phyloP scores from a whole-genome alignment of 2,797 vertebrate species.

The Leptodactylus fallax region DNA sequence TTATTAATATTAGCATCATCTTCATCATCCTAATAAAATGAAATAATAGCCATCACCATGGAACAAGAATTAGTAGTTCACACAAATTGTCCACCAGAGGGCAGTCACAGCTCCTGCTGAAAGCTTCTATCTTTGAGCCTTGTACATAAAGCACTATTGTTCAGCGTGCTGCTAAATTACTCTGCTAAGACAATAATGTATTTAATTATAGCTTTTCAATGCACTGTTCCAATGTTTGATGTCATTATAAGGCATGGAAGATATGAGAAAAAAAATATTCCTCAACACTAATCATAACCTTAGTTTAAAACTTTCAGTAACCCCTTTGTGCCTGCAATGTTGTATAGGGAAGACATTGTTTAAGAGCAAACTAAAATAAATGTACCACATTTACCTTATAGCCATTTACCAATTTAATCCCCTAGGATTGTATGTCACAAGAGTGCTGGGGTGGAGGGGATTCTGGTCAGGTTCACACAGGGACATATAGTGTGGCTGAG shows the following conservation, averaged over 20 bases:
- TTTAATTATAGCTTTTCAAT: slow-evolving; percentile 53
- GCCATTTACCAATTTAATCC: too few species aligned
- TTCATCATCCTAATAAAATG: not conserved
- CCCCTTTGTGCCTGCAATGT: slow-evolving; percentile 13
- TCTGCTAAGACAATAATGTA: slow-evolving; percentile 47
- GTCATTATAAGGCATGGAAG: slow-evolving; percentile 50
- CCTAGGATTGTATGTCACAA: too few species aligned
- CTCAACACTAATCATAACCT: slow-evolving; percentile 27
- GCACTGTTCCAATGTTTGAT: slow-evolving; percentile 44
- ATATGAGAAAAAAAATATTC: slow-evolving; percentile 32
- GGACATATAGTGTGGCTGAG: not conserved
- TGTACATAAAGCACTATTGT: slow-evolving; percentile 45
- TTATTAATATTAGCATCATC: not conserved
- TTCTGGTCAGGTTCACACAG: not conserved
- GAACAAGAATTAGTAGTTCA: not conserved
- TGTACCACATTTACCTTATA: not conserved
- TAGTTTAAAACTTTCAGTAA: slow-evolving; percentile 25
- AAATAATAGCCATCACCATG: not conserved
- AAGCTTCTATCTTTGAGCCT: accelerated
- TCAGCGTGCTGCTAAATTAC: slow-evolving; percentile 28
- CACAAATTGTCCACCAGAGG: slow-evolving; percentile 75
- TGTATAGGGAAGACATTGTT: slow-evolving; percentile 2
- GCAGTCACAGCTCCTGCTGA: slow-evolving; percentile 72
- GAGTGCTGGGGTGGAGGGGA: too few species aligned
- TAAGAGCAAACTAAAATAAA: not conserved